Evolutionary conservation across 2,888 invertebrate species (phyloP).

Genomic region (Trisateles emortualis): DNA sequence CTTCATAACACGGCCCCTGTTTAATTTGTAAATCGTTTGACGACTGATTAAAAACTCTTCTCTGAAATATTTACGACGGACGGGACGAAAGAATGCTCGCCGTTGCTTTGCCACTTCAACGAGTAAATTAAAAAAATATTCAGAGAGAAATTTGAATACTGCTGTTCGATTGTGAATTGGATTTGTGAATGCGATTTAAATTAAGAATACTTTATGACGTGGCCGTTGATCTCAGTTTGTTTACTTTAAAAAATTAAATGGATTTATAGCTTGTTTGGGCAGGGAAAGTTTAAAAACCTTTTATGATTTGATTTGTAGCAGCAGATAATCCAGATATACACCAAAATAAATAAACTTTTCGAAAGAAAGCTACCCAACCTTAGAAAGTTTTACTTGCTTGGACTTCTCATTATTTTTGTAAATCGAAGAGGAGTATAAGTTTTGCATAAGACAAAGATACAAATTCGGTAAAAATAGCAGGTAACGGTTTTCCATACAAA

Average conservation of each 20-base stretch:
- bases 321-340: too few relatives aligned
- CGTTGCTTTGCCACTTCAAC: constrained; percentile 42
- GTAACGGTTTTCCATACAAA: too few relatives aligned
- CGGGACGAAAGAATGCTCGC: constrained; percentile 47
- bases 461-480: too few relatives aligned
- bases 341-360: too few relatives aligned
- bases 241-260: background rate
- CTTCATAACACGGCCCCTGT: constrained; percentile 84
- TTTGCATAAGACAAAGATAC: too few relatives aligned
- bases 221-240: constrained; percentile 1
- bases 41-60: constrained; percentile 85
- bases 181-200: constrained; percentile 27
- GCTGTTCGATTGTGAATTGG: constrained; percentile 35
- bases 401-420: too few relatives aligned
- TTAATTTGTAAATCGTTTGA: constrained; percentile 87
- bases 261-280: background rate
- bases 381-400: too few relatives aligned
- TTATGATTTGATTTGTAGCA: too few relatives aligned
- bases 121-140: constrained; percentile 46
- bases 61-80: constrained; percentile 80
- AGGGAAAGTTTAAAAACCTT: background rate
- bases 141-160: constrained; percentile 29
- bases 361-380: too few relatives aligned
- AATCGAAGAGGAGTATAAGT: too few relatives aligned
- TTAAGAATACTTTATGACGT: constrained; percentile 10